Base-by-base conservation (phyloP, 2,888 invertebrate genomes). In the Drosophila putrida region DNA sequence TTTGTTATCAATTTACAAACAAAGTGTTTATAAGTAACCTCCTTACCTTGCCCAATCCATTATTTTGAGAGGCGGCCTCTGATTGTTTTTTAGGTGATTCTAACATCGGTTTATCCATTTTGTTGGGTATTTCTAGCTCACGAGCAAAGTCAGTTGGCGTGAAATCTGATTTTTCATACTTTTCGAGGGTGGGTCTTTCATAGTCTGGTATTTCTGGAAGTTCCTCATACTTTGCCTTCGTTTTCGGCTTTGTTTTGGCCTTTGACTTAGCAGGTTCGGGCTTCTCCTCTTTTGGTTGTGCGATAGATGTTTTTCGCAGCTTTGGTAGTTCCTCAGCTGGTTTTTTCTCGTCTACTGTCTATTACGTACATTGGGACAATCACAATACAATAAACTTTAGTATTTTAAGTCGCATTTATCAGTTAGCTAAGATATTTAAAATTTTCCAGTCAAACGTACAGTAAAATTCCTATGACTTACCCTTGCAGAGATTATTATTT, bases 141-240 rank as follows among this genome's bases (percentile, higher is more conserved):
- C 91, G 89, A 44, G 87, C 82, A 60, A 92, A 92, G 51, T 92
- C 91, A 2, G 80, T 93, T 10, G 93, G 93, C 46, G 93, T 93
- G 39, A 93, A 93, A 8, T 94, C 93, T 2, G 93, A 93, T 73
- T 94, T 93, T 91, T 95, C 95, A 82, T 94, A 96, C 91, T 94
- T 94, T 89, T 96, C 96, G 64, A 96, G 93, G 3, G 94, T 95
- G 2, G 96, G 95, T 77, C 96, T 94, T 35, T 96, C 96, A 88
- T 96, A 96, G 91, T 96, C 96, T 9, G 95, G 94, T 60, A 94
- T 93, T 92, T 95, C 94, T 4, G 95, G 95, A 31, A 95, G 91
- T 20, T 94, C 94, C 82, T 94, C 94, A 41, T 94, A 94, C 92
- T 94, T 95, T 0, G 88, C 55, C 44, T 90, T 87, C 0, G 84